phyloP scores from a whole-genome alignment of 1,140 invertebrate genomes.

The Drosophila athabasca region DNA sequence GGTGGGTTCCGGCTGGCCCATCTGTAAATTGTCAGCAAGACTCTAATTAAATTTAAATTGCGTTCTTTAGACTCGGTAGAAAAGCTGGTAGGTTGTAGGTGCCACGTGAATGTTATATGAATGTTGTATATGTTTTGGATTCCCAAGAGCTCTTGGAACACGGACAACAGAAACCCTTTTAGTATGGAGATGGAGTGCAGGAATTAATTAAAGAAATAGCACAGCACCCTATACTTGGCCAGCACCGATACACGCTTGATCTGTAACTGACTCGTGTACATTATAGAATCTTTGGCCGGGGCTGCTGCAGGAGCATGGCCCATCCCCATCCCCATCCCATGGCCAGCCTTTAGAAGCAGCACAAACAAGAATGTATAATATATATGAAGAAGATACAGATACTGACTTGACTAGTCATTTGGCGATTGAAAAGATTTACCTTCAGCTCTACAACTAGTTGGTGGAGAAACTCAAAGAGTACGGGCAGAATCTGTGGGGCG shows the following conservation, averaged over 20 bases:
- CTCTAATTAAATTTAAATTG: neutral
- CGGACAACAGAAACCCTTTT: no score
- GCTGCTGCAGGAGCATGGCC: constrained; percentile 29
- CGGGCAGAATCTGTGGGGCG: constrained; percentile 88
- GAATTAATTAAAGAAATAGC: constrained; percentile 16
- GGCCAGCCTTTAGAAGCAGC: constrained; percentile 60
- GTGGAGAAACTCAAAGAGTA: constrained; percentile 89
- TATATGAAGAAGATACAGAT: constrained; percentile 16
- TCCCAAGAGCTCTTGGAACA: no score
- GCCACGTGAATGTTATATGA: constrained; percentile 4
- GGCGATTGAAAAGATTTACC: constrained; percentile 34
- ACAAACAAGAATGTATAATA: constrained; percentile 50
- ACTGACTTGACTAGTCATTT: neutral
- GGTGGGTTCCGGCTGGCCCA: constrained; percentile 85
- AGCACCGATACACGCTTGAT: constrained; percentile 76
- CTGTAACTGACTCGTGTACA: constrained; percentile 67
- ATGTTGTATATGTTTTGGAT: neutral
- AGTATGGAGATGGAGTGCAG: constrained; percentile 28
- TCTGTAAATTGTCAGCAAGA: constrained; percentile 48
- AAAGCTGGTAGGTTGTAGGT: neutral
- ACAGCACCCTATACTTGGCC: constrained; percentile 70
- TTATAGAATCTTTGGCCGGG: constrained; percentile 64
- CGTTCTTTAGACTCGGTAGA: neutral
- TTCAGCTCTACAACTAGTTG: constrained; percentile 85
- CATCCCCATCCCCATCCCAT: constrained; percentile 43